phyloP scores from a whole-genome alignment of 2,888 invertebrate genomes.

The Octodonta nipae region DNA sequence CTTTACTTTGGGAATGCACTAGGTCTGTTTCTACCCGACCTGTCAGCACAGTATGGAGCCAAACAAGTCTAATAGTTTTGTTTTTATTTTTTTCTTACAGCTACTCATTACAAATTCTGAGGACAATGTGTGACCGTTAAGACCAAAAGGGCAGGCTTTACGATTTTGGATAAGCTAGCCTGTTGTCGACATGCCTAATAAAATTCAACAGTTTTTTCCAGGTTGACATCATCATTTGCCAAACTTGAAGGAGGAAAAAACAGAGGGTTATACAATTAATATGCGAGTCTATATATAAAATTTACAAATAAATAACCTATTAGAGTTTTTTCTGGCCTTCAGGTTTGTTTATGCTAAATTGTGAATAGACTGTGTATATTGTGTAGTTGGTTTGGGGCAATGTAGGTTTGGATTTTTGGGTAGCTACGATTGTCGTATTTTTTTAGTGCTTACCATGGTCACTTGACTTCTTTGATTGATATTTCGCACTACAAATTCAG shows the following conservation, averaged over 20 bases:
- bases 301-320: no score
- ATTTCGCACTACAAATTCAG: slow-evolving; percentile 98
- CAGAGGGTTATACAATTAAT: no score
- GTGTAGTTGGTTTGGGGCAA: slow-evolving; percentile 6
- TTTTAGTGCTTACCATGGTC: slow-evolving; percentile 97
- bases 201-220: slow-evolving; percentile 12
- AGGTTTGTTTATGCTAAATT: no score
- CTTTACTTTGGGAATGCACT: no score
- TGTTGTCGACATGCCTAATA: slow-evolving; percentile 9
- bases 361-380: no score
- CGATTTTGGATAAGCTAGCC: slow-evolving; percentile 8
- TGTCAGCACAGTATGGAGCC: no score
- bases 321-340: no score
- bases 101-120: slow-evolving; percentile 15
- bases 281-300: no score
- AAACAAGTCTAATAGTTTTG: slow-evolving; percentile 18
- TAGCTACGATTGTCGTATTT: slow-evolving; percentile 31
- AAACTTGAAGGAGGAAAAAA: no score
- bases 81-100: slow-evolving; percentile 34
- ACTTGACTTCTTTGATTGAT: slow-evolving; percentile 88
- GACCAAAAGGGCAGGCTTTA: slow-evolving; percentile 4
- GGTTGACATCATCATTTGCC: slow-evolving; percentile 6
- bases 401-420: slow-evolving; percentile 10
- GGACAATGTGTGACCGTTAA: slow-evolving; percentile 7
- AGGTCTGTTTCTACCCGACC: no score